phyloP scores from a whole-genome alignment of 2,797 vertebrate species.

The Pipistrellus pygmaeus region DNA sequence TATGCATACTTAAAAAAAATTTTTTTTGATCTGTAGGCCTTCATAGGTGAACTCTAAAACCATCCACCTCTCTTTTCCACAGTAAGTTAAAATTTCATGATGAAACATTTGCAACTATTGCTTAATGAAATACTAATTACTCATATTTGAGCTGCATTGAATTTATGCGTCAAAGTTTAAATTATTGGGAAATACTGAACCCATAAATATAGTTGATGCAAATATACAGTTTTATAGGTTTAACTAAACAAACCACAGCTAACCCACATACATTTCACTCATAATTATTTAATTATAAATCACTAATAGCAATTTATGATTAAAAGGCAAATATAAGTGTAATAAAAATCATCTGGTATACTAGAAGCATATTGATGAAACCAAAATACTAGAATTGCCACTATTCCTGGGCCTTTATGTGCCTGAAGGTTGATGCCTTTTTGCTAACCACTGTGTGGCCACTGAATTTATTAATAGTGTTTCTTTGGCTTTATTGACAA shows the following conservation, averaged over 20 bases:
- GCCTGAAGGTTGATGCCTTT: not conserved
- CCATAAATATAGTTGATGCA: not conserved
- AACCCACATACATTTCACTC: not conserved
- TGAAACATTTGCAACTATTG: not conserved
- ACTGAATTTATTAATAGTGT: not conserved
- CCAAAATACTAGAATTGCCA: not conserved
- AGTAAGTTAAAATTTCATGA: not conserved
- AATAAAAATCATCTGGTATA: not conserved
- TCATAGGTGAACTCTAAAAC: not conserved
- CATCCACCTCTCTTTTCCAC: not conserved
- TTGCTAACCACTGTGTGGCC: not conserved
- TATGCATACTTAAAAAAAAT: not conserved
- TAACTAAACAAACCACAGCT: not conserved
- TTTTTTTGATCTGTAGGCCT: not conserved
- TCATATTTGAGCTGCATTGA: not conserved
- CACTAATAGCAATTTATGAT: not conserved
- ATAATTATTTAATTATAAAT: not conserved
- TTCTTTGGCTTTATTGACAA: not conserved
- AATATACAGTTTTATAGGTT: not conserved
- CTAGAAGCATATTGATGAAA: not conserved
- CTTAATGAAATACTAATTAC: not conserved
- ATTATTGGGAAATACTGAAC: not conserved
- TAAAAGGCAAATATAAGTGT: not conserved
- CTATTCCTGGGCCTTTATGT: fast-evolving
- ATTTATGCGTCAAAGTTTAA: not conserved